These are phyloP conservation scores for Melanostoma scalare DNA, from an alignment of 2,888 invertebrate species.

Conservation along the genomic window DNA sequence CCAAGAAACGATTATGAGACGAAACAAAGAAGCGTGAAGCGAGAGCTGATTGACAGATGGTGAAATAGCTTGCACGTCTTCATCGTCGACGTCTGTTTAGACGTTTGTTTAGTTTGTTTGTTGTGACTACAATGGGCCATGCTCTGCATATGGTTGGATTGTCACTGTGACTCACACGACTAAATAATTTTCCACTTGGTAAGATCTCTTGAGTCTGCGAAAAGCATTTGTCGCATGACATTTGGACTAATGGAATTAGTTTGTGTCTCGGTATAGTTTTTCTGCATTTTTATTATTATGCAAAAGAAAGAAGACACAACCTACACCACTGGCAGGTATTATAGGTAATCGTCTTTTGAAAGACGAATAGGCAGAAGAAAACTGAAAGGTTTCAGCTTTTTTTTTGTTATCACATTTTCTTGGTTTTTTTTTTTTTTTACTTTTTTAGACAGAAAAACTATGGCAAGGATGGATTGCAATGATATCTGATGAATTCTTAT, in stretches of 20 bases:
- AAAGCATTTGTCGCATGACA: conserved; percentile 22
- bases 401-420: too few relatives aligned
- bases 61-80: conserved; percentile 37
- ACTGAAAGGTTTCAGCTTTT: too few relatives aligned
- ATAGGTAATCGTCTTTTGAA: too few relatives aligned
- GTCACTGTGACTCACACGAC: conserved; percentile 30
- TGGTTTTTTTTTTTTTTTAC: too few relatives aligned
- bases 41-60: conserved; percentile 8
- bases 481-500: too few relatives aligned
- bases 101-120: neutral
- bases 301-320: conserved; percentile 13
- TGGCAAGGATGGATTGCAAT: too few relatives aligned
- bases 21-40: conserved; percentile 1
- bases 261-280: conserved; percentile 34
- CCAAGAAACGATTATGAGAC: neutral
- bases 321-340: neutral
- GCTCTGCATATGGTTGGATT: neutral
- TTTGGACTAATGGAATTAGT: conserved; percentile 46
- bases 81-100: neutral
- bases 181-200: conserved; percentile 16
- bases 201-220: conserved; percentile 19
- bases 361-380: too few relatives aligned
- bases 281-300: conserved; percentile 33
- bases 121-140: conserved; percentile 16
- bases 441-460: too few relatives aligned